Conservation (phyloP, 2,113 vertebrate genomes). For the Pungitius pungitius region DNA sequence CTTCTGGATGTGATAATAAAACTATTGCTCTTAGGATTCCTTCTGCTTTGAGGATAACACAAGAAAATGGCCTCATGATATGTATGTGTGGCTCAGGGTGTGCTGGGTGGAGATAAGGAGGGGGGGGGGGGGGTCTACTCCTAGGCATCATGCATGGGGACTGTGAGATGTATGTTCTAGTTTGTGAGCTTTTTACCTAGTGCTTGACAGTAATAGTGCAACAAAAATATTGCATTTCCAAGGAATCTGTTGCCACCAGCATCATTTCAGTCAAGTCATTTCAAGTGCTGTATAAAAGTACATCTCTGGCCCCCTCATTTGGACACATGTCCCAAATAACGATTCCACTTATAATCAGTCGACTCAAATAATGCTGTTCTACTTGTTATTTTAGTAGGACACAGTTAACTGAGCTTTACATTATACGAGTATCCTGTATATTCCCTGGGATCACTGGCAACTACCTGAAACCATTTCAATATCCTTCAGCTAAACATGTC, state of each 20-base stretch:
- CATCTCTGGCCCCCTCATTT: background rate
- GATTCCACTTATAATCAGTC: background rate
- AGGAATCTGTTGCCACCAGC: background rate
- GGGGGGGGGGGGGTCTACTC: background rate
- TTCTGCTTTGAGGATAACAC: background rate
- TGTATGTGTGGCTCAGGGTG: background rate
- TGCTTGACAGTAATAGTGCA: background rate
- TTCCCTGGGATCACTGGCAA: conserved; percentile 7
- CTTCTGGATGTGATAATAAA: background rate
- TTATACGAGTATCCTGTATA: background rate
- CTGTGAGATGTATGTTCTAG: too few species aligned
- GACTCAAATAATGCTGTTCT: background rate
- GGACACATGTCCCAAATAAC: background rate
- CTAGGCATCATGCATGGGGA: background rate
- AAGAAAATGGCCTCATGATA: background rate
- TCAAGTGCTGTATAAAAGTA: background rate
- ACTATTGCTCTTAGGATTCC: background rate
- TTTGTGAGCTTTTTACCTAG: too few species aligned
- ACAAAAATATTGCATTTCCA: background rate
- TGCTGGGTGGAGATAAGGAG: too few species aligned
- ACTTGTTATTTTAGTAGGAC: background rate
- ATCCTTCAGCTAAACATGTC: conserved; percentile 30
- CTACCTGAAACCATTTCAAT: conserved; percentile 10
- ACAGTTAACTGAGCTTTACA: conserved; percentile 8
- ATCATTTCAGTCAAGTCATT: conserved; percentile 1